Evolutionary conservation across 2,113 vertebrate genomes (phyloP).

Genomic region (Ochotona princeps): DNA sequence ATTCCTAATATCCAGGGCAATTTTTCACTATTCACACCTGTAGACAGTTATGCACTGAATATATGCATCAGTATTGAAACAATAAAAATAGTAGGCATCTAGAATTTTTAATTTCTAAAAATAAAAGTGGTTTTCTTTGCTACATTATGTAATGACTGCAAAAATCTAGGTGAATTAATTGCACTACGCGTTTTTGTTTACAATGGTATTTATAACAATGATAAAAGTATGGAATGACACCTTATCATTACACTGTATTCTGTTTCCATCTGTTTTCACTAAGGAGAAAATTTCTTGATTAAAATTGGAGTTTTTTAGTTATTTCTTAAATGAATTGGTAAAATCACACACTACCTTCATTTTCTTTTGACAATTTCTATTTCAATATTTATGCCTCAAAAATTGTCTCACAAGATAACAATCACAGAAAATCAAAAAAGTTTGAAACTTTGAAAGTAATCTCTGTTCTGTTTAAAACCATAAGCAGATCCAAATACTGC

Average conservation of each 20-base stretch:
- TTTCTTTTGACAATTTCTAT: background rate
- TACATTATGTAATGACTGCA: background rate
- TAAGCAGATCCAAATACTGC: background rate
- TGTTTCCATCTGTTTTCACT: background rate
- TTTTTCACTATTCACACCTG: background rate
- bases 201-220: background rate
- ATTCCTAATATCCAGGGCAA: background rate
- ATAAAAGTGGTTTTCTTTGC: background rate
- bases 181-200: background rate
- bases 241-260: background rate
- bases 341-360: background rate
- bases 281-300: background rate
- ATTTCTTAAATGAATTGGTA: background rate
- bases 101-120: slow-evolving; percentile 20
- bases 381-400: background rate
- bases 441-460: background rate
- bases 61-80: background rate
- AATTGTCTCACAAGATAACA: background rate
- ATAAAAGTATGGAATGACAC: background rate
- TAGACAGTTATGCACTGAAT: background rate
- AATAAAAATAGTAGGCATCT: background rate
- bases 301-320: background rate
- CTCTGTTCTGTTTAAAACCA: background rate
- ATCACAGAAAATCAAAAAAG: background rate
- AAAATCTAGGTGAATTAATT: background rate